These are phyloP conservation scores for Bucco capensis DNA, from an alignment of 2,113 vertebrate species.

Conservation along the genomic window DNA sequence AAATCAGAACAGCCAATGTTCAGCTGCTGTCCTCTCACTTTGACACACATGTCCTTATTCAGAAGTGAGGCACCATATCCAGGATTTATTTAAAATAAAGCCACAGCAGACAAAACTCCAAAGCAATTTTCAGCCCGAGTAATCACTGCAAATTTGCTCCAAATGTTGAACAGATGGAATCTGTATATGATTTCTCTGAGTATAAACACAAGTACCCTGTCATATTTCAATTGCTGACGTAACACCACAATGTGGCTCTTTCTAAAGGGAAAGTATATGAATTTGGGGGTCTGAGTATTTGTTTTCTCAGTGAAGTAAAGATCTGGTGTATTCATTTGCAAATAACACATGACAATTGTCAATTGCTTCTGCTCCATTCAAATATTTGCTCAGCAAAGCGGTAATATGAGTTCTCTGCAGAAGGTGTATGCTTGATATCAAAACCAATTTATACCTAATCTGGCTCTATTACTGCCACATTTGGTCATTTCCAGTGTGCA, in stretches of 20 bases:
- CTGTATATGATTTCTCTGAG: conserved; percentile 38
- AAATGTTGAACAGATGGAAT: conserved; percentile 65
- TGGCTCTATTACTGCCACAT: neutral
- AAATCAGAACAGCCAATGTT: conserved; percentile 16
- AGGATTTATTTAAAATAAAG: conserved; percentile 50
- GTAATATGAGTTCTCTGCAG: neutral
- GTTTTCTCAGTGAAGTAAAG: neutral
- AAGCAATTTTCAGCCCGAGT: conserved; percentile 62
- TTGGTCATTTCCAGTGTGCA: neutral
- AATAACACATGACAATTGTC: neutral
- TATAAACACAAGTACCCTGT: conserved; percentile 26
- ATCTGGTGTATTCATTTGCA: neutral
- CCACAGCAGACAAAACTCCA: conserved; percentile 47
- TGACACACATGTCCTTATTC: neutral
- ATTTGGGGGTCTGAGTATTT: conserved; percentile 51
- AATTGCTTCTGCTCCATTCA: neutral
- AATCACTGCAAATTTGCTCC: conserved; percentile 52
- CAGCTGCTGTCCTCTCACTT: conserved; percentile 2
- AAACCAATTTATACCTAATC: neutral
- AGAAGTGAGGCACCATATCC: neutral
- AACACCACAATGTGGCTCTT: conserved; percentile 18
- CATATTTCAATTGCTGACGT: conserved; percentile 48
- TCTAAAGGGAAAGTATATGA: conserved; percentile 7
- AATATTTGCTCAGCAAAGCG: neutral
- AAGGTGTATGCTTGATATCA: neutral